phyloP scores from a whole-genome alignment of 2,113 vertebrate species.

The Takifugu bimaculatus region DNA sequence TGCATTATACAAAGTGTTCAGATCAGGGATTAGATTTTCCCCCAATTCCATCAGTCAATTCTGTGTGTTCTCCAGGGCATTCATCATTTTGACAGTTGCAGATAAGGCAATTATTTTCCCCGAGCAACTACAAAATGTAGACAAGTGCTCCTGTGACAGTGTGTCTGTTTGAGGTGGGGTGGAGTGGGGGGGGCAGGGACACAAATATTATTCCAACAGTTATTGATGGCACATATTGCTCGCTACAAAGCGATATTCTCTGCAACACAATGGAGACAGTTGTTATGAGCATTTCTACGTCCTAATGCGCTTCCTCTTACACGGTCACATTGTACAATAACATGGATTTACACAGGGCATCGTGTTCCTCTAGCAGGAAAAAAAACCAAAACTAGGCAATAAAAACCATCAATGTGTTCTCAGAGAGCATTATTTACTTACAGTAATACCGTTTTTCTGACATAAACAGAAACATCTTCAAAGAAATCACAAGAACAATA shows the following conservation, averaged over 20 bases:
- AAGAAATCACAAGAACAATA: neutral
- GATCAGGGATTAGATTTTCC: constrained; percentile 72
- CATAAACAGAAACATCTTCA: constrained; percentile 1
- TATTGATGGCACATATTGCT: constrained; percentile 54
- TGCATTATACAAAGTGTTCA: constrained; percentile 76
- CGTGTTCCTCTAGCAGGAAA: constrained; percentile 18
- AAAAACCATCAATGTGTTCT: neutral
- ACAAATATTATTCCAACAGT: constrained; percentile 67
- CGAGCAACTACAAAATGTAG: constrained; percentile 76
- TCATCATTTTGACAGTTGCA: constrained; percentile 80
- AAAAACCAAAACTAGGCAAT: constrained; percentile 12
- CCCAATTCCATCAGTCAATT: constrained; percentile 77
- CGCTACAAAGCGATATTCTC: constrained; percentile 48
- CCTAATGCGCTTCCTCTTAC: constrained; percentile 35
- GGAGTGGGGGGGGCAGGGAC: constrained; percentile 6
- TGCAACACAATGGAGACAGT: constrained; percentile 67
- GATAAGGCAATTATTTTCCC: constrained; percentile 80
- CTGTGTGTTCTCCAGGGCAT: constrained; percentile 70
- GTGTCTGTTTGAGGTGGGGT: constrained; percentile 68
- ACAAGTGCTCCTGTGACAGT: constrained; percentile 73
- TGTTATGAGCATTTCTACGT: constrained; percentile 54
- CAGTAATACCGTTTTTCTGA: neutral
- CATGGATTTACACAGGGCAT: constrained; percentile 10
- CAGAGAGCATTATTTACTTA: too few species aligned
- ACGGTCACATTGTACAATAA: neutral